Evolutionary conservation across 2,113 vertebrate genomes (phyloP).

Genomic region (Phrynocephalus versicolor): DNA sequence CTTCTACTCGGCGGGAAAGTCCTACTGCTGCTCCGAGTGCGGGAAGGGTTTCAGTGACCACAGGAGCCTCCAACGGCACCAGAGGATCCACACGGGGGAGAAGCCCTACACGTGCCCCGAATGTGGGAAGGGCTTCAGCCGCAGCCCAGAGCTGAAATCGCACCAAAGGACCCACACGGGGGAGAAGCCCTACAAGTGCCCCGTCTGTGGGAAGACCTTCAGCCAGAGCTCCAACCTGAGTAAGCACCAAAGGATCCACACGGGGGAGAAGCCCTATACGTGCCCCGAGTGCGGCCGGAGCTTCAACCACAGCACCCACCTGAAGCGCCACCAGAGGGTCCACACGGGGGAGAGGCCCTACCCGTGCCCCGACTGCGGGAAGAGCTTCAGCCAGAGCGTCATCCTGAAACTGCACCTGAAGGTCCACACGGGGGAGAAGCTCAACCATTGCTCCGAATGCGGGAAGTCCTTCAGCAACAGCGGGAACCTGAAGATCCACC

Average conservation of each 20-base stretch:
- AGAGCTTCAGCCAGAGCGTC: background rate
- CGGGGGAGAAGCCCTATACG: background rate
- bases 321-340: background rate
- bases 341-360: background rate
- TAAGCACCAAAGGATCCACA: background rate
- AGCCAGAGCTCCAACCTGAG: background rate
- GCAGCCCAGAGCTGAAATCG: background rate
- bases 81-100: background rate
- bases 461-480: background rate
- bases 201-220: background rate
- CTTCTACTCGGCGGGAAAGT: background rate
- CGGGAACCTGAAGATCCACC: background rate
- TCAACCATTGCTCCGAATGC: background rate
- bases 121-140: background rate
- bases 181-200: background rate
- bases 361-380: background rate
- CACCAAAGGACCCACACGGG: background rate
- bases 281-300: background rate
- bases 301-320: background rate
- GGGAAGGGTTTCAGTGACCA: background rate
- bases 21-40: background rate
- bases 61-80: background rate
- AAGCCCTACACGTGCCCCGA: background rate
- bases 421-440: background rate
- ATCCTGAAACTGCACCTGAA: background rate